These are phyloP conservation scores for Plutella xylostella DNA, from an alignment of 2,888 invertebrate species.

Conservation along the genomic window DNA sequence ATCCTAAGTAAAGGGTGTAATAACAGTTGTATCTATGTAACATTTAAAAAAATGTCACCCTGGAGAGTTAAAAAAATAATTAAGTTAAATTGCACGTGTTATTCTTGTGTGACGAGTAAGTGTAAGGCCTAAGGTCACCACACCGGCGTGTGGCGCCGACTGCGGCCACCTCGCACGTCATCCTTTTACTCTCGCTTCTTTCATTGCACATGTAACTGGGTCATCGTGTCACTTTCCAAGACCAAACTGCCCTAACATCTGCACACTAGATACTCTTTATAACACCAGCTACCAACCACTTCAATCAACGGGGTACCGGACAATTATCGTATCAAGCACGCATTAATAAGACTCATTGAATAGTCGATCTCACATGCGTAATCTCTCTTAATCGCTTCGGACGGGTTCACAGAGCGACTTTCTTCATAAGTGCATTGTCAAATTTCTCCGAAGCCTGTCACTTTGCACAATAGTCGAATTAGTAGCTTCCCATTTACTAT, in stretches of 20 bases:
- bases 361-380: neutral
- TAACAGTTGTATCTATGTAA: no score
- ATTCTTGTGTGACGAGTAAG: no score
- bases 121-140: conserved; percentile 14
- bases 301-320: neutral
- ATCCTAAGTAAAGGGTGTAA: no score
- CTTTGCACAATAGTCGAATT: conserved; percentile 46
- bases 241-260: conserved; percentile 17
- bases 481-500: conserved; percentile 37
- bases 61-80: no score
- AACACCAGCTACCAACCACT: conserved; percentile 1
- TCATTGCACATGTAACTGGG: conserved; percentile 36
- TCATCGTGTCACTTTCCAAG: conserved; percentile 60
- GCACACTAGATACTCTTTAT: conserved; percentile 8
- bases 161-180: conserved; percentile 25
- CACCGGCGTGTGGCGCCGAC: conserved; percentile 9
- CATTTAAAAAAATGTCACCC: no score
- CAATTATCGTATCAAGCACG: conserved; percentile 12
- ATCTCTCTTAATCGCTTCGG: conserved; percentile 41
- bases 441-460: conserved; percentile 46
- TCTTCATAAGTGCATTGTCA: conserved; percentile 57
- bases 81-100: no score
- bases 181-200: conserved; percentile 45
- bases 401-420: conserved; percentile 47
- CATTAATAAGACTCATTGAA: conserved; percentile 2